Conservation (phyloP, 2,113 vertebrate species). For the Hemibagrus wyckioides region DNA sequence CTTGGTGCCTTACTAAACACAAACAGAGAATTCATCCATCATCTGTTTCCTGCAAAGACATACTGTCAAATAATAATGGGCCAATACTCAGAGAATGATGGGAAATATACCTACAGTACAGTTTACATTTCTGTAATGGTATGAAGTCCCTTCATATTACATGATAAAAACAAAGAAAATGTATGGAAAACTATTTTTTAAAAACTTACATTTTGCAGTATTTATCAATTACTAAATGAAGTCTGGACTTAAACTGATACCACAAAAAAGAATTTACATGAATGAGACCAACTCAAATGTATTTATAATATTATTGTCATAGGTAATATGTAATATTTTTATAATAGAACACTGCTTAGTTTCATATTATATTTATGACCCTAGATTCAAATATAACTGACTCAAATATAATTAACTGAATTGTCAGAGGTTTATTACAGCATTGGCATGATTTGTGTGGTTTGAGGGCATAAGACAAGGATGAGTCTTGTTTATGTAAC, state of each 20-base stretch:
- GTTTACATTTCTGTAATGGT: too few species aligned
- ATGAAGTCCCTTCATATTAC: background rate
- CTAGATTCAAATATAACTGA: background rate
- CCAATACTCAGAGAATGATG: background rate
- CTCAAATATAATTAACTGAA: background rate
- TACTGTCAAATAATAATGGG: constrained; percentile 1
- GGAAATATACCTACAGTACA: background rate
- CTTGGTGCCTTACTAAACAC: background rate
- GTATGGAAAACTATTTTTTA: background rate
- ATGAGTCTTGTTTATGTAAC: background rate
- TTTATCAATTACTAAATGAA: background rate
- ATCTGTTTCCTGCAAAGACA: background rate
- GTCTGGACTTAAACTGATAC: background rate
- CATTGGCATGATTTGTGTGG: background rate
- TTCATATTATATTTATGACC: background rate
- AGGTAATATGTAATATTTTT: too few species aligned
- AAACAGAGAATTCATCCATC: background rate
- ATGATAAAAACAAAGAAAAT: background rate
- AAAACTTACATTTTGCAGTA: background rate
- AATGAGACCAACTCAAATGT: background rate
- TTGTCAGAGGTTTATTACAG: background rate
- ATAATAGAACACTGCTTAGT: background rate
- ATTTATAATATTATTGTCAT: too few species aligned
- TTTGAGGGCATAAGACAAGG: background rate
- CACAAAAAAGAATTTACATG: background rate